phyloP scores from a whole-genome alignment of 2,888 invertebrate species.

The Diachrysia chrysitis region DNA sequence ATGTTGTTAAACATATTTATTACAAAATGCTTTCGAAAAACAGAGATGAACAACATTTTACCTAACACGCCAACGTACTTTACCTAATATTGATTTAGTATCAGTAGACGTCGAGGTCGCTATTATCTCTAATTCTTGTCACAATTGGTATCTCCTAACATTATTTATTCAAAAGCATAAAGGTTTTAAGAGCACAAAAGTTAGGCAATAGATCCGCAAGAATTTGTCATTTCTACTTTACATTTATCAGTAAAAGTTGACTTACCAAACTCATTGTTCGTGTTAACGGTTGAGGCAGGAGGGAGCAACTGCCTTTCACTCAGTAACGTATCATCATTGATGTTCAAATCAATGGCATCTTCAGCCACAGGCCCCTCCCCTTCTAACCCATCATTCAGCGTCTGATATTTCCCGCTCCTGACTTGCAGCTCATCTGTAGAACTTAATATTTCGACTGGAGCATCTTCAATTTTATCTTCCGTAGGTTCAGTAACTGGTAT shows the following conservation, averaged over 20 bases:
- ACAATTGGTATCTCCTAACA: constrained; percentile 18
- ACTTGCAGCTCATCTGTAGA: constrained; percentile 69
- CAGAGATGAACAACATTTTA: background rate
- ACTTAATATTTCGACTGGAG: constrained; percentile 72
- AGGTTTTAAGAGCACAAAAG: background rate
- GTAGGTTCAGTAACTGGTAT: constrained; percentile 54
- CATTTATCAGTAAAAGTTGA: constrained; percentile 7
- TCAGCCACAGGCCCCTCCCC: constrained; percentile 70
- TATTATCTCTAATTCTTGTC: constrained; percentile 33
- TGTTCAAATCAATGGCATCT: constrained; percentile 62
- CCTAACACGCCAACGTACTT: constrained; percentile 36
- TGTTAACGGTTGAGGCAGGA: constrained; percentile 70
- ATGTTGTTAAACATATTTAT: too few relatives aligned
- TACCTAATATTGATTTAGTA: constrained; percentile 43
- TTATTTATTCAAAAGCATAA: background rate
- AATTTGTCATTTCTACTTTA: background rate
- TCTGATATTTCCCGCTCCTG: constrained; percentile 82
- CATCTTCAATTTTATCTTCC: constrained; percentile 63
- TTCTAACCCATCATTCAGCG: constrained; percentile 72
- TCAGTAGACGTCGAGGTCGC: constrained; percentile 47
- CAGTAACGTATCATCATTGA: constrained; percentile 64
- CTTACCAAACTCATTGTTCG: constrained; percentile 82
- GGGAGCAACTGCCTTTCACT: constrained; percentile 76
- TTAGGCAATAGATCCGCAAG: background rate
- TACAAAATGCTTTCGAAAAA: too few relatives aligned